phyloP scores from a whole-genome alignment of 2,888 invertebrate species.

The Diadromus collaris region DNA sequence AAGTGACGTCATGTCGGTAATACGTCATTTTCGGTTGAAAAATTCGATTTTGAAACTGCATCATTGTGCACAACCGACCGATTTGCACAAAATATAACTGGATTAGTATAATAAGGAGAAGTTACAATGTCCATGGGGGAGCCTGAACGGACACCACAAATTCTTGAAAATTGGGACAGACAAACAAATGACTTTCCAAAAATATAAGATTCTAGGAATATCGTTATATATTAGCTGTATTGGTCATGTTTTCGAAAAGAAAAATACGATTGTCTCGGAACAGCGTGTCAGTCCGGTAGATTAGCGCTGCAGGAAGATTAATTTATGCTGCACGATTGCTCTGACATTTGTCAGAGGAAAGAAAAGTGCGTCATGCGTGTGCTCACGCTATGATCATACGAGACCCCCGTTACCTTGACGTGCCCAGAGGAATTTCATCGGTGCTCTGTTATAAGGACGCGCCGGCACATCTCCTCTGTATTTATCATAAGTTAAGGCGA shows the following conservation, averaged over 20 bases:
- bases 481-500: constrained; percentile 65
- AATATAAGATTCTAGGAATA: too few species aligned
- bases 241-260: not conserved
- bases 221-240: too few species aligned
- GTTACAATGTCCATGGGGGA: too few species aligned
- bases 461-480: constrained; percentile 67
- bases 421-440: constrained; percentile 67
- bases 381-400: constrained; percentile 39
- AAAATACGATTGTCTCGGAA: constrained; percentile 4
- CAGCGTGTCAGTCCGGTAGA: not conserved
- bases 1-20: too few species aligned
- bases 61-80: too few species aligned
- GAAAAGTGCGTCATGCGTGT: constrained; percentile 55
- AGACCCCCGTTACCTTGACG: constrained; percentile 70
- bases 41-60: too few species aligned
- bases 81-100: too few species aligned
- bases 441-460: constrained; percentile 71
- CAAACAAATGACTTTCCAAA: too few species aligned
- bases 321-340: constrained; percentile 14
- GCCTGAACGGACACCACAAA: too few species aligned
- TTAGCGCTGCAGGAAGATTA: constrained; percentile 5
- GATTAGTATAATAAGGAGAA: too few species aligned
- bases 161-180: too few species aligned
- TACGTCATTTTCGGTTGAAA: too few species aligned
- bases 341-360: constrained; percentile 53